Evolutionary conservation across 2,888 invertebrate species (phyloP), one percentile per base, ranked within the genome.

Genomic region (Pammene aurita): DNA sequence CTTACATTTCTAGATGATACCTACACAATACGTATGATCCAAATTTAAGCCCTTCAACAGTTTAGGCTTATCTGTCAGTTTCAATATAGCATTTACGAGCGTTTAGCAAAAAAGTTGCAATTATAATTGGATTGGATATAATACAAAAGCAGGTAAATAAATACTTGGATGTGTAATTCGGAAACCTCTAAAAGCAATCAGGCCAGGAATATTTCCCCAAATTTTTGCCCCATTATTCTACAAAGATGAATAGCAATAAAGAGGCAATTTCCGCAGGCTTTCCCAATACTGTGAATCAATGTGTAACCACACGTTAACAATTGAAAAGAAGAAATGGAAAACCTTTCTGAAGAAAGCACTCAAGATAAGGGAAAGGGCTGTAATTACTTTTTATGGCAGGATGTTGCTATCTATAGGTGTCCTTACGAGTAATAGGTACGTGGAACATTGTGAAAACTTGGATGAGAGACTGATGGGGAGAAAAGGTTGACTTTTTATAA

Each of bases 291-390:
- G 67, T 63, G 67, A 67, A 67, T 67, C 67, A 63, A 63, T 57
- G 67, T 62, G 56, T 65, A 69, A 65, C 69, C 69, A 65, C 69
- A 69, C 69, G 64, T 69, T 60, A 69, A 69, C 69, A 69, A 69
- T 69, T 60, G 69, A 65, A 65, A 65, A 69, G 64, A 60, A 62
- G 63, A 65, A 69, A 65, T 48, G 60, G 69, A 56, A 67, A 63
- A 63, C 64, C 69, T 68, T 57, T 68, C 68, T 52, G 69, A 65
- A 52, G 57, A 67, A 65, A 60, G 69, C 64, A 69, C 64, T 58
- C 54, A 60, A 65, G 60, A 56, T 38, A 57, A 63, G 56, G 56
- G 48, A 65, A 57, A 57, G 57, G 66, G 57, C 50, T 64, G 63
- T 68, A 68, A 68, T 68, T 68, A 68, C 63, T 68, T 68, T 68